Evolutionary conservation across 2,797 vertebrate species (phyloP).

Genomic region (Sternotherus odoratus): DNA sequence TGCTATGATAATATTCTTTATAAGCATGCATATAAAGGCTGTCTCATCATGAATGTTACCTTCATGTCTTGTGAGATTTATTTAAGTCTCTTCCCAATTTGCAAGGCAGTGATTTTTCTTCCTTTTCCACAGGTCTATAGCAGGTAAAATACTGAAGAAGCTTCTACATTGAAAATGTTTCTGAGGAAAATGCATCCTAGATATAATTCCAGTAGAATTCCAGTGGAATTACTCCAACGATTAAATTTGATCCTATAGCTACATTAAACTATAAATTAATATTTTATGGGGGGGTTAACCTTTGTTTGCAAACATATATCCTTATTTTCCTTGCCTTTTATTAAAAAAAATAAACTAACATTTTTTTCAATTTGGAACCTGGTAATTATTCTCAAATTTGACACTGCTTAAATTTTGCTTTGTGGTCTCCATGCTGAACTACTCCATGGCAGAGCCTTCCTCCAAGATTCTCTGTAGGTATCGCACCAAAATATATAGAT

Average conservation of each 20-base stretch:
- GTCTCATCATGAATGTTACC: conserved; percentile 25
- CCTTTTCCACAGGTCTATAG: neutral
- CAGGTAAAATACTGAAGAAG: neutral
- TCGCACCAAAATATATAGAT: neutral
- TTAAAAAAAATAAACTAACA: too few relatives aligned
- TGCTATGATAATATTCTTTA: conserved; percentile 39
- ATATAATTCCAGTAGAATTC: neutral
- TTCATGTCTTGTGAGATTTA: neutral
- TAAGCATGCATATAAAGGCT: neutral
- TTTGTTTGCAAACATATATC: neutral
- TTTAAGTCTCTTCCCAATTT: neutral
- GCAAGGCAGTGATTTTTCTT: neutral
- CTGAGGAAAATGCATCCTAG: neutral
- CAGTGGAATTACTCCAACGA: neutral
- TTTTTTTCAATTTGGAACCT: neutral
- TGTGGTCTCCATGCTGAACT: neutral
- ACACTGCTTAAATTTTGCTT: neutral
- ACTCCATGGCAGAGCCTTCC: neutral
- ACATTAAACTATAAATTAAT: neutral
- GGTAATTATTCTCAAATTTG: neutral
- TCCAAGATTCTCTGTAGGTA: neutral
- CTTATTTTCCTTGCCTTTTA: neutral
- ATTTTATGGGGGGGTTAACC: neutral
- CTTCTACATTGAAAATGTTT: neutral
- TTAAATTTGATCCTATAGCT: neutral